phyloP scores from a whole-genome alignment of 1,140 invertebrate genomes.

The Halyomorpha halys region DNA sequence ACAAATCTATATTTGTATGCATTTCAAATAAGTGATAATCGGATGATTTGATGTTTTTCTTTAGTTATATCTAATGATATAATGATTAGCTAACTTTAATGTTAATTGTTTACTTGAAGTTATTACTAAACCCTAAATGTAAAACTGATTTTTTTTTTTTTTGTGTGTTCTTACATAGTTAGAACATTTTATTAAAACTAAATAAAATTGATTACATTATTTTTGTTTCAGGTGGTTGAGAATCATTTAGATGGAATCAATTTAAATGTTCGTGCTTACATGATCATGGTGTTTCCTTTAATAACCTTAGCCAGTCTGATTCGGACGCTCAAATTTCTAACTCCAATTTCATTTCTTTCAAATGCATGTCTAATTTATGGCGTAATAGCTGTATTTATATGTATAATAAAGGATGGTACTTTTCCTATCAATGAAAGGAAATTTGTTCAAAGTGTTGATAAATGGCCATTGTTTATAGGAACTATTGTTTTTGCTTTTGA shows the following conservation, averaged over 20 bases:
- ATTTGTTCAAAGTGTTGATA: constrained; percentile 42
- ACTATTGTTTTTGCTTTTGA: constrained; percentile 81
- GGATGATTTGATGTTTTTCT: too few species aligned
- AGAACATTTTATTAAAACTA: too few species aligned
- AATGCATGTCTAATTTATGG: constrained; percentile 50
- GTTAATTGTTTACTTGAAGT: too few species aligned
- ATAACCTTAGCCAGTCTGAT: constrained; percentile 64
- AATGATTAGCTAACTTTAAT: too few species aligned
- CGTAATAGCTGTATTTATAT: neutral
- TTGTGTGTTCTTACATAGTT: too few species aligned
- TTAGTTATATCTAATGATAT: too few species aligned
- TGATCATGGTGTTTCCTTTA: constrained; percentile 57
- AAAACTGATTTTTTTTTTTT: too few species aligned
- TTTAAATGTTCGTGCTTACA: constrained; percentile 54
- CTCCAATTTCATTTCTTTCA: constrained; percentile 76
- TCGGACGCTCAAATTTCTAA: constrained; percentile 71
- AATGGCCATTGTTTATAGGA: constrained; percentile 72
- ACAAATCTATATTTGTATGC: too few species aligned
- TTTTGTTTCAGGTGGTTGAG: constrained; percentile 49
- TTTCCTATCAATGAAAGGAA: constrained; percentile 22
- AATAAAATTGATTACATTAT: neutral
- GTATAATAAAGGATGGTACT: neutral
- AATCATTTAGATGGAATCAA: constrained; percentile 41
- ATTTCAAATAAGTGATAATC: too few species aligned
- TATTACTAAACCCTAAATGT: too few species aligned